phyloP scores from a whole-genome alignment of 37 sponge, comb jelly and placozoan species.

The Crambe crambe region DNA sequence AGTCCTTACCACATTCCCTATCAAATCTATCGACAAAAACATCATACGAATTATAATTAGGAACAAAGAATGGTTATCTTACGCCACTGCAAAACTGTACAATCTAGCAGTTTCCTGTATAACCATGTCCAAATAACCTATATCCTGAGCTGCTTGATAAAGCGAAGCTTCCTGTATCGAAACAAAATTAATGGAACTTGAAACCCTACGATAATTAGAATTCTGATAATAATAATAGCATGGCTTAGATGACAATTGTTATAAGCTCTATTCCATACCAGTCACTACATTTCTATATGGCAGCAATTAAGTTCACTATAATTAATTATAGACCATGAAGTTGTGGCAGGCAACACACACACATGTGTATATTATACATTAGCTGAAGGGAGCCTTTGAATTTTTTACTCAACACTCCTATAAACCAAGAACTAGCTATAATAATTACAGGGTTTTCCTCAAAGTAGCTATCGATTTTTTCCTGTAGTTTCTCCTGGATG shows the following conservation, averaged over 20 bases:
- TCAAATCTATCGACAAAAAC: background rate
- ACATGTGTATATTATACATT: no score
- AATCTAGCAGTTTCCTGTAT: slow-evolving; percentile 78
- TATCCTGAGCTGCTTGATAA: slow-evolving; percentile 69
- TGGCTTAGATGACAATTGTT: no score
- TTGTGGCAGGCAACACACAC: no score
- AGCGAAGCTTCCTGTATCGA: slow-evolving; percentile 46
- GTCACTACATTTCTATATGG: no score
- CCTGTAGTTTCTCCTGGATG: slow-evolving; percentile 57
- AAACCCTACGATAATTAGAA: no score
- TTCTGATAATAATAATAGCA: no score
- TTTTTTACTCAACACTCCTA: background rate
- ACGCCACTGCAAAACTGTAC: slow-evolving; percentile 69
- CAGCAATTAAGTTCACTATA: no score
- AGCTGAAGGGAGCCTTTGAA: no score
- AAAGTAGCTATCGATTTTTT: slow-evolving; percentile 59
- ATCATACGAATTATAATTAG: no score
- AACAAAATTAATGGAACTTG: background rate
- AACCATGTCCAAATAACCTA: slow-evolving; percentile 77
- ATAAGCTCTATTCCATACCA: no score
- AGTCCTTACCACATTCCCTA: slow-evolving; percentile 15
- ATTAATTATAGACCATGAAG: no score
- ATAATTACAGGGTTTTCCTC: slow-evolving; percentile 58
- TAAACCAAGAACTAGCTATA: background rate
- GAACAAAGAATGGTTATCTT: no score